Evolutionary conservation across 2,113 vertebrate genomes (phyloP).

Genomic region (Gallinago undulata): DNA sequence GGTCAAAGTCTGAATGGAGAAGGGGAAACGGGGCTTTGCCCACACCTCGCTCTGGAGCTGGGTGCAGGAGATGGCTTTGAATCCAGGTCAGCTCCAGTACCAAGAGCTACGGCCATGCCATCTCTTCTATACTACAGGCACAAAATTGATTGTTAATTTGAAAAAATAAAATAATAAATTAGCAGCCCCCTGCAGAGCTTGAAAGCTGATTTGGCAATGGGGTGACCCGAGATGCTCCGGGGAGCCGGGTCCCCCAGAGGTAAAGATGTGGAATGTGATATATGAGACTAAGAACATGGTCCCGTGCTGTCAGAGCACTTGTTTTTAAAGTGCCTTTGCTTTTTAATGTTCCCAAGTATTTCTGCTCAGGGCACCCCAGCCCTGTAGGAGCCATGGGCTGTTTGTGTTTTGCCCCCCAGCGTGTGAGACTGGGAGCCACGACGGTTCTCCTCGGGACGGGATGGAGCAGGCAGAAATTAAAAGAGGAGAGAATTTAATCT

Average conservation of each 20-base stretch:
- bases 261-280: accelerated
- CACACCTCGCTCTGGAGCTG: not conserved
- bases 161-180: not conserved
- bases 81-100: not conserved
- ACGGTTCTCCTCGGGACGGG: not conserved
- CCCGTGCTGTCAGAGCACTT: not conserved
- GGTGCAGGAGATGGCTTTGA: not conserved
- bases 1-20: not conserved
- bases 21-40: not conserved
- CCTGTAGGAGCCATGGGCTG: not conserved
- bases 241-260: not conserved
- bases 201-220: accelerated
- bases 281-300: not conserved
- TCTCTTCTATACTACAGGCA: not conserved
- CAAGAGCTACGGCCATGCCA: accelerated
- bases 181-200: not conserved
- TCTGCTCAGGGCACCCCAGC: not conserved
- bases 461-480: not conserved
- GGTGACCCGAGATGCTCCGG: accelerated
- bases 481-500: not conserved
- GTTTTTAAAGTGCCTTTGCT: not conserved
- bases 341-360: not conserved
- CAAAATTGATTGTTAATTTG: no score
- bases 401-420: not conserved
- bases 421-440: accelerated